phyloP scores from a whole-genome alignment of 1,140 invertebrate genomes.

The Dryas iulia region DNA sequence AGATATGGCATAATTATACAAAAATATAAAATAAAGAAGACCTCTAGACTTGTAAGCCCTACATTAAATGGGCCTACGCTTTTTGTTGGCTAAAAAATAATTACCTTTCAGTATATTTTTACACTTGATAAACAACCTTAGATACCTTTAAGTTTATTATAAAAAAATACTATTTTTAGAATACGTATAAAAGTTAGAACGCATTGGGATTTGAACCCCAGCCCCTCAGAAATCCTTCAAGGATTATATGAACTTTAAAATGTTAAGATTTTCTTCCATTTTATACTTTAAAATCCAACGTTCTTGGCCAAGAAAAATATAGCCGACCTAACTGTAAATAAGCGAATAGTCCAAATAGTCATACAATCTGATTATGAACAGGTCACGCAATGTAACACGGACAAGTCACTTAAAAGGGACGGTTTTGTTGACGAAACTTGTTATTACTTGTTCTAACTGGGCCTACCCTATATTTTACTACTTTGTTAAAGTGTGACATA shows the following conservation, averaged over 20 bases:
- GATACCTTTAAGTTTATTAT: too few relatives aligned
- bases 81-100: not conserved
- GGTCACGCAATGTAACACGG: conserved; percentile 25
- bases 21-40: too few relatives aligned
- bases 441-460: conserved; percentile 25
- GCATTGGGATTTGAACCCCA: too few relatives aligned
- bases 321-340: not conserved
- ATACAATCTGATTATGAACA: conserved; percentile 25
- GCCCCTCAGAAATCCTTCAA: too few relatives aligned
- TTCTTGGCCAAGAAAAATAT: not conserved
- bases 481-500: conserved; percentile 26
- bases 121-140: too few relatives aligned
- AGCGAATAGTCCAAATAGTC: conserved; percentile 17
- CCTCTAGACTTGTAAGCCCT: not conserved
- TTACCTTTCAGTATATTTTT: not conserved
- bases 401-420: conserved; percentile 27
- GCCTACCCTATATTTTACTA: conserved; percentile 26
- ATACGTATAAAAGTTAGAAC: too few relatives aligned
- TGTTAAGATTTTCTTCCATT: not conserved
- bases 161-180: too few relatives aligned
- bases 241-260: too few relatives aligned
- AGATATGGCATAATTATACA: too few relatives aligned
- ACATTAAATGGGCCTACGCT: not conserved
- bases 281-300: not conserved
- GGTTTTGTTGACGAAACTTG: conserved; percentile 18